Evolutionary conservation across 2,888 invertebrate genomes (phyloP).

Genomic region (Phymatocera aterrima): DNA sequence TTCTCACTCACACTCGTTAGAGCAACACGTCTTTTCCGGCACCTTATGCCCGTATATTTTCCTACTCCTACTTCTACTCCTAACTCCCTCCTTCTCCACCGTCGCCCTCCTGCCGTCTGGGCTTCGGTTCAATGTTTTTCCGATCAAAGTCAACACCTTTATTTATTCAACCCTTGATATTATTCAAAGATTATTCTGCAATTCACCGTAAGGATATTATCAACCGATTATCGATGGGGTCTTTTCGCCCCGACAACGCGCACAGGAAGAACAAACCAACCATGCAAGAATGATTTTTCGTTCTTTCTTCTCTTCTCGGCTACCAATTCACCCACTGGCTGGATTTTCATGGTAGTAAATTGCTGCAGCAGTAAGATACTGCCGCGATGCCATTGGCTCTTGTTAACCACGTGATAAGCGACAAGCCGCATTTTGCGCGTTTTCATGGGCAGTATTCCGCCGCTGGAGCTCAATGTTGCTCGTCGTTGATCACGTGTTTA

Average conservation of each 20-base stretch:
- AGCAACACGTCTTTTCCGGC: constrained; percentile 43
- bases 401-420: too few species aligned
- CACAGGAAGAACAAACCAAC: constrained; percentile 49
- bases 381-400: too few species aligned
- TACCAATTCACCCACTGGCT: constrained; percentile 32
- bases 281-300: constrained; percentile 57
- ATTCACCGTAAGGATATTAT: neutral
- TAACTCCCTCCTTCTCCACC: constrained; percentile 46
- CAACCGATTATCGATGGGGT: constrained; percentile 18
- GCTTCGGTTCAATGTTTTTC: constrained; percentile 25
- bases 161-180: neutral
- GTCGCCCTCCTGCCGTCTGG: constrained; percentile 33
- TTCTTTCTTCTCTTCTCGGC: constrained; percentile 51
- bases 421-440: too few species aligned
- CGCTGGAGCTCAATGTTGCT: too few species aligned
- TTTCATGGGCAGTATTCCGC: too few species aligned
- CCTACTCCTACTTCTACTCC: constrained; percentile 36
- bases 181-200: neutral
- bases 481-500: too few species aligned
- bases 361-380: too few species aligned
- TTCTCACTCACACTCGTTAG: constrained; percentile 6
- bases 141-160: neutral
- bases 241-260: constrained; percentile 34
- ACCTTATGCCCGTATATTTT: neutral
- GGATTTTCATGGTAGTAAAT: neutral